A percentile compares a stretch with the other conserved stretches of the same genome.
phyloP scores from a whole-genome alignment of 2,113 vertebrate genomes.

The Rhinoptilus africanus region DNA sequence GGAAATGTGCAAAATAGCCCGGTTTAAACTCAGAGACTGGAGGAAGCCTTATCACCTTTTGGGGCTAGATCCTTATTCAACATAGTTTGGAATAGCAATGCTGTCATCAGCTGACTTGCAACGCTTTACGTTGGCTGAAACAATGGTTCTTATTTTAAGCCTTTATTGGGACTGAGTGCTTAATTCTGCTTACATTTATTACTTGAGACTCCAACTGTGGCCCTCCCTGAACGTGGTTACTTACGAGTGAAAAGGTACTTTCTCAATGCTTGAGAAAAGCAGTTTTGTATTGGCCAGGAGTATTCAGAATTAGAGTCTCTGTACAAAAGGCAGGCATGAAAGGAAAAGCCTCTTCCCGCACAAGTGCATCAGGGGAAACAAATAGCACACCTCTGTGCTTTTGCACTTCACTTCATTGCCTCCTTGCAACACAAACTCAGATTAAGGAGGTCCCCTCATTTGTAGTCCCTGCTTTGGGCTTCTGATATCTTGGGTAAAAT shows the following conservation, averaged over 20 bases:
- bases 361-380: background rate
- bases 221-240: background rate
- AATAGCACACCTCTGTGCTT: background rate
- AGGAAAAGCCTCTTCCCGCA: background rate
- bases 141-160: background rate
- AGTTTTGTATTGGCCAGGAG: background rate
- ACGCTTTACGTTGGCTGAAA: background rate
- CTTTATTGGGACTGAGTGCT: background rate
- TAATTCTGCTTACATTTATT: background rate
- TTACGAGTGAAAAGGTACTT: background rate
- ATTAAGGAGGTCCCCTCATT: background rate
- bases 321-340: background rate
- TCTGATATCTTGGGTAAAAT: background rate
- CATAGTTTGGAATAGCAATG: background rate
- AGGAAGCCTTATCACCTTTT: background rate
- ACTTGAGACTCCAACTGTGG: background rate
- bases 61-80: background rate
- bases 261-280: background rate
- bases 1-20: background rate
- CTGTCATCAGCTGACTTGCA: fast-evolving
- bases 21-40: background rate
- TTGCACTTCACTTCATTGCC: background rate
- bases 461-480: background rate
- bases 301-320: background rate
- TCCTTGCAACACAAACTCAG: background rate